Evolutionary conservation across 1,140 invertebrate genomes (phyloP).

Genomic region (Drosophila tropicalis): DNA sequence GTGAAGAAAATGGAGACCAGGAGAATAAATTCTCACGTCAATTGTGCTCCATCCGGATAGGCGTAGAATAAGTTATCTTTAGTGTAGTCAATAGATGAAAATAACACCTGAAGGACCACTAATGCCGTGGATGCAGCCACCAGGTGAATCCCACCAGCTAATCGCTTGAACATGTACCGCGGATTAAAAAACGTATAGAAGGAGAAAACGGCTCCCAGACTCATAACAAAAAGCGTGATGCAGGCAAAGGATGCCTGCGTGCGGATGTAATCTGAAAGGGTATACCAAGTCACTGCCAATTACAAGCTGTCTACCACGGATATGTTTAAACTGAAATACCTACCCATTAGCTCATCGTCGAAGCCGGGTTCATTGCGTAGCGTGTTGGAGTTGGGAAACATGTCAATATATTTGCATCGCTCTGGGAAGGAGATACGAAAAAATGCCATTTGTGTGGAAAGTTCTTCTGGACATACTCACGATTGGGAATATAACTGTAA

Average conservation of each 20-base stretch:
- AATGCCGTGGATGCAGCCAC: slow-evolving; percentile 88
- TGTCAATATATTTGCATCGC: slow-evolving; percentile 86
- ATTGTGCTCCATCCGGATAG: slow-evolving; percentile 87
- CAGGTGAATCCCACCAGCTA: slow-evolving; percentile 93
- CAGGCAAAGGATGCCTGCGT: slow-evolving; percentile 93
- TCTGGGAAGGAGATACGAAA: slow-evolving; percentile 82
- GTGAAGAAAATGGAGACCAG: too few relatives aligned
- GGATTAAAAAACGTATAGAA: slow-evolving; percentile 93
- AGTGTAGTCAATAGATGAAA: slow-evolving; percentile 89
- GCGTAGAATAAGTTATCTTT: slow-evolving; percentile 87
- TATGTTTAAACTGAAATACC: slow-evolving; percentile 52
- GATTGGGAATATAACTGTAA: slow-evolving; percentile 73
- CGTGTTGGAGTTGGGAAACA: slow-evolving; percentile 85
- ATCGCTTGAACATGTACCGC: slow-evolving; percentile 94
- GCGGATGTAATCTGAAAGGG: slow-evolving; percentile 90
- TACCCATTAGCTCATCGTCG: slow-evolving; percentile 86
- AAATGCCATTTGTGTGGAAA: background rate
- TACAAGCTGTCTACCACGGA: slow-evolving; percentile 35
- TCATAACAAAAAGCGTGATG: slow-evolving; percentile 91
- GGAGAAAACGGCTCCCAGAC: slow-evolving; percentile 92
- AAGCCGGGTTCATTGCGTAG: slow-evolving; percentile 84
- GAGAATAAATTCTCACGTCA: slow-evolving; percentile 83
- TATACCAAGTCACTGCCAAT: slow-evolving; percentile 71
- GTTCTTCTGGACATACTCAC: slow-evolving; percentile 45
- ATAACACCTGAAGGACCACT: slow-evolving; percentile 92